Evolutionary conservation across 2,888 invertebrate species (phyloP), one percentile per base, ranked within the genome.

Genomic region (Tolmerus cingulatus): DNA sequence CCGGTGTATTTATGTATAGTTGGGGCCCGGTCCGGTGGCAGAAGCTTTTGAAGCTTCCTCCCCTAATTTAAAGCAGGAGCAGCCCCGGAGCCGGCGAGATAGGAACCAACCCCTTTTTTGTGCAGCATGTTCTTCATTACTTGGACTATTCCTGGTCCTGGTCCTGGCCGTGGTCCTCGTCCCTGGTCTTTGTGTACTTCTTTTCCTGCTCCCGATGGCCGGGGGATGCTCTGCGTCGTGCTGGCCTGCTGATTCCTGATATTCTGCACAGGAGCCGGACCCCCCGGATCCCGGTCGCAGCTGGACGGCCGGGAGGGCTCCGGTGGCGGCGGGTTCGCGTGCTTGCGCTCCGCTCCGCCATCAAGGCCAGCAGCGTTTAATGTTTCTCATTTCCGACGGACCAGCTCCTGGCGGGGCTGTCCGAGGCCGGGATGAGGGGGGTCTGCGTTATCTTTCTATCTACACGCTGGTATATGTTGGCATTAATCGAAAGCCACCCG

Each of bases 41-140:
- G 55, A 81, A 81, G 81, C 81, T 84, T 84, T 84, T 84, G 74
- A 84, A 66, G 84, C 74, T 84, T 84, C 84, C 84, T 84, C 84
- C 84, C 84, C 84, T 84, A 84, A 84, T 84, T 84, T 84, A 84
- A 84, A 84, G 74, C 84, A 84, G 66, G 40, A 84, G 81, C 84
- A 66, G 66, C 14, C 23, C 34, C 74, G 34, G 51, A 55, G 19
- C 81, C 79, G 30, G 37, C 74, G 23, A 84, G 74, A 84, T 57
- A 84, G 84, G 66, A 66, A 66, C 84, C 84, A 84, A 84, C 84
- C 84, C 84, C 84, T 84, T 84, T 84, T 84, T 84, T 84, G 84
- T 84, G 37, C 37, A 84, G 66, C 57, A 84, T 84, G 84, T 84
- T 84, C 84, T 84, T 84, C 74, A 84, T 84, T 84, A 84, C 84